Evolutionary conservation across 2,113 vertebrate genomes (phyloP), one percentile per base, ranked within the genome.

Genomic region (Antechinus flavipes): DNA sequence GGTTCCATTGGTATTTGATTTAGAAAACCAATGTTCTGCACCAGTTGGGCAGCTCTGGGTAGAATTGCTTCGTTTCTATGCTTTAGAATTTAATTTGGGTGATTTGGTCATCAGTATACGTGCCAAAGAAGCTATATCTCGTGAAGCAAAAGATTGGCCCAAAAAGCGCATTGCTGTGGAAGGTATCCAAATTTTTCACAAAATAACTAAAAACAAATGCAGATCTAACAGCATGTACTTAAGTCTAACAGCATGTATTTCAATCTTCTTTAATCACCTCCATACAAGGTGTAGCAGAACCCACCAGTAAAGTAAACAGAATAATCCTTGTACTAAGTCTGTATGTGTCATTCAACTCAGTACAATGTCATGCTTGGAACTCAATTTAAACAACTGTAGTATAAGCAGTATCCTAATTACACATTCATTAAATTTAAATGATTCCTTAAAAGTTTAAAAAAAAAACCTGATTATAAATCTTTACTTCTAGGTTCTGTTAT

Each of bases 81-180:
- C 99, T 6, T 98, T 99, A 98, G 99, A 99, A 96, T 99, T 99
- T 98, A 99, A 98, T 97, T 98, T 99, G 98, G 98, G 99, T 94
- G 99, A 99, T 95, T 97, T 99, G 30, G 99, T 99, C 56, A 99
- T 99, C 97, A 99, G 99, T 90, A 99, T 99, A 96, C 99, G 99
- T 92, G 99, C 99, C 92, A 99, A 98, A 95, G 98, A 98, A 93
- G 96, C 98, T 42, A 97, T 99, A 92, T 99, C 99, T 93, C 98
- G 99, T 52, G 99, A 99, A 97, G 99, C 98, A 46, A 99, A 99
- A 98, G 99, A 99, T 97, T 99, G 99, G 99, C 99, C 99, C 68
- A 99, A 99, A 98, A 99, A 99, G 91, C 99, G 99, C 95, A 99
- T 99, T 92, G 99, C 99, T 95, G 98, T 99, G 93, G 99, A 99